Conservation (phyloP, 2,797 vertebrate species). For the Megaceryle alcyon region DNA sequence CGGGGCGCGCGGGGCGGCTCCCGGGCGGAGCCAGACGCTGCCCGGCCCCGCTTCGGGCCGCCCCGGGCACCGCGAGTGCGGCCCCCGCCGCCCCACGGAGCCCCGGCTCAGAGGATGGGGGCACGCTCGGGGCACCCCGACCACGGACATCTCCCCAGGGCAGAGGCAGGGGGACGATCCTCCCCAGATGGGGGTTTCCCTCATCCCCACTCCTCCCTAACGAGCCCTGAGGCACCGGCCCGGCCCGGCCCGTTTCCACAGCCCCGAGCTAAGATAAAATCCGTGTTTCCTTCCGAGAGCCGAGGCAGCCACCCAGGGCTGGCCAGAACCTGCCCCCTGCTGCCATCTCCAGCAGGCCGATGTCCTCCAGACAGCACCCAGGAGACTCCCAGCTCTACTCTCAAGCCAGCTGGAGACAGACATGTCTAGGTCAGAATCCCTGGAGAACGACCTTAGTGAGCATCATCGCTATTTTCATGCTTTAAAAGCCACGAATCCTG, state of each 20-base stretch:
- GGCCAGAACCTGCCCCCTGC: background rate
- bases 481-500: background rate
- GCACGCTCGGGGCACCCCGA: too few species aligned
- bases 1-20: background rate
- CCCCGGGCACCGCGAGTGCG: too few species aligned
- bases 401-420: background rate
- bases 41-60: background rate
- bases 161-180: background rate
- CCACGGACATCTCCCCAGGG: background rate
- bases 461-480: background rate
- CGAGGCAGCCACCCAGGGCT: background rate
- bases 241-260: background rate
- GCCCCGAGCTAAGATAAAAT: background rate
- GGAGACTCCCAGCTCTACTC: background rate
- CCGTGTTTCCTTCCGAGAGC: background rate
- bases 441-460: rapidly evolving
- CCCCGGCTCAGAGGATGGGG: too few species aligned
- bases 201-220: background rate
- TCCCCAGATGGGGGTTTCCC: background rate
- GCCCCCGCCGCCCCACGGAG: too few species aligned
- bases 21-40: background rate
- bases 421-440: background rate
- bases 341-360: background rate
- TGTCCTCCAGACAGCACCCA: background rate
- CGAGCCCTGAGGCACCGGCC: background rate